Percentiles rank a stretch among this genome's conserved stretches.
Conservation (phyloP, 2,888 invertebrate species). For the Cephus nigrinus region DNA sequence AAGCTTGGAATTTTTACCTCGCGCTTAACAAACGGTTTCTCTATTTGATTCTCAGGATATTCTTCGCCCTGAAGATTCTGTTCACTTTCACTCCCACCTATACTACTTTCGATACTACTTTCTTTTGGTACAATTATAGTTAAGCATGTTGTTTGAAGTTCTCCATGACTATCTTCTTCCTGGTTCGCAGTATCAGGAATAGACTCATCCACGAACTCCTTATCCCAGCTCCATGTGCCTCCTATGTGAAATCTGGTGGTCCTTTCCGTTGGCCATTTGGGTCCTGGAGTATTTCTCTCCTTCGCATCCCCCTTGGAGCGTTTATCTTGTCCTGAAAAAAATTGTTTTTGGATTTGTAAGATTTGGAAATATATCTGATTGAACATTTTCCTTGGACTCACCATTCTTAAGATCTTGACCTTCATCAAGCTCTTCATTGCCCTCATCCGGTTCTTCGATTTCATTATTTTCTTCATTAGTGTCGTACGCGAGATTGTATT, state of each 20-base stretch:
- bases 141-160: constrained; percentile 26
- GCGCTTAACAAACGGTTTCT: constrained; percentile 11
- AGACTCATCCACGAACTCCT: constrained; percentile 28
- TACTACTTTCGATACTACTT: constrained; percentile 4
- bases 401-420: neutral
- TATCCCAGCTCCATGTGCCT: constrained; percentile 42
- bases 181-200: constrained; percentile 15
- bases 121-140: constrained; percentile 26
- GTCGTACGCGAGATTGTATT: neutral
- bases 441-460: neutral
- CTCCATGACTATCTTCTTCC: constrained; percentile 4
- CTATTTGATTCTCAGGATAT: constrained; percentile 17
- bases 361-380: neutral
- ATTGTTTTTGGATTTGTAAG: neutral
- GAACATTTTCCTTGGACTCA: neutral
- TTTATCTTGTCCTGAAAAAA: constrained; percentile 4
- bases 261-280: constrained; percentile 46
- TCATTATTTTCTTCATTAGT: constrained; percentile 12
- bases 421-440: neutral
- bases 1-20: neutral
- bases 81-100: neutral
- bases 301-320: neutral
- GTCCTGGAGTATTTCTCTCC: constrained; percentile 29
- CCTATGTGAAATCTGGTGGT: constrained; percentile 40
- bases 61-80: neutral